Base-by-base conservation (phyloP, 2,113 vertebrate genomes). In the Sphyrna mokarran region DNA sequence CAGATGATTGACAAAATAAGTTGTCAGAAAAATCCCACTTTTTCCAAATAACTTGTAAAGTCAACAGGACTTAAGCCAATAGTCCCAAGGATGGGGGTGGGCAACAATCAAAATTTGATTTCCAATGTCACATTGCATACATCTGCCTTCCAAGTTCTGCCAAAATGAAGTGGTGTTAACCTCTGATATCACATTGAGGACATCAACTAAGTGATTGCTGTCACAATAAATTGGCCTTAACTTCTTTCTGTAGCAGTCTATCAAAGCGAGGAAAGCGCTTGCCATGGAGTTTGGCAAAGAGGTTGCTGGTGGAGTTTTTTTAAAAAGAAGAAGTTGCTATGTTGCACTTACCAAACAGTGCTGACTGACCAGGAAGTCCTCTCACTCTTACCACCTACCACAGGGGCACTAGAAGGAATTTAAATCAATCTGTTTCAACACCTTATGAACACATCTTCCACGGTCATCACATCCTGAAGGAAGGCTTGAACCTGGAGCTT, bases 201-300 rank as follows among this genome's bases (percentile, higher is more conserved):
- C n/a, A 69, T 23, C 22, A 23, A n/a, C 66, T 20, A 37, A 68
- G 40, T 40, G 66, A 94, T 43, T 40, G 66, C 37, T 94, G 61
- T 63, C 29, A 69, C 37, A 94, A 40, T 94, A 66, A 94, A 94
- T 69, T 94, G 37, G n/a, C 91, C 63, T 70, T 94, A n/a, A 94
- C 66, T 91, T 91, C 58, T 33, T 18, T 68, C 14, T 68, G 0
- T 20, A 68, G 66, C 66, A 68, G 66, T 68, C 66, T 18, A 14
- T 18, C 16, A 18, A 68, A 68, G 66, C 16, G 66, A 68, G 66
- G 14, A 68, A 0, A 16, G 16, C 66, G 14, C 66, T 68, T 68
- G 66, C 66, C 66, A 68, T 18, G 18, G 66, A 68, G 66, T 68
- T 20, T 14, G 66, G 66, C 66, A 18, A 66, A 66, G 18, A 68